phyloP scores from a whole-genome alignment of 2,113 vertebrate genomes.

The Excalfactoria chinensis region DNA sequence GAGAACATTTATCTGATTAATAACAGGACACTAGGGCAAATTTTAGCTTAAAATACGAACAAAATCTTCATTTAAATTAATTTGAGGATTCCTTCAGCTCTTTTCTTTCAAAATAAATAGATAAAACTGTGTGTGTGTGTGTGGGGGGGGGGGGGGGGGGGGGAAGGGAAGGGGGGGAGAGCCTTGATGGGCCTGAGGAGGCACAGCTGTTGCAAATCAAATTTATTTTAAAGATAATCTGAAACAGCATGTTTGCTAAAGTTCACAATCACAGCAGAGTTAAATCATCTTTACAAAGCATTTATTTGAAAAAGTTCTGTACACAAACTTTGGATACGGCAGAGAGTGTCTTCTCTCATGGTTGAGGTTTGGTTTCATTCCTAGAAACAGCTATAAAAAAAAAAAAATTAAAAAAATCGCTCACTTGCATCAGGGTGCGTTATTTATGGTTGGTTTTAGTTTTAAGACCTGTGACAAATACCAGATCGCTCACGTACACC shows the following conservation, averaged over 20 bases:
- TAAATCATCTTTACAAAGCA: slow-evolving; percentile 59
- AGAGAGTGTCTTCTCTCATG: not conserved
- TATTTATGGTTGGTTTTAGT: slow-evolving; percentile 39
- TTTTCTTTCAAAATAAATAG: not conserved
- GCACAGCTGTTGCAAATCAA: slow-evolving; percentile 10
- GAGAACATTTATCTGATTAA: not conserved
- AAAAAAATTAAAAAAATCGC: slow-evolving; percentile 18
- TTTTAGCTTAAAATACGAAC: slow-evolving; percentile 26
- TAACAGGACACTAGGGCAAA: slow-evolving; percentile 3
- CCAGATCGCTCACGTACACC: slow-evolving; percentile 28
- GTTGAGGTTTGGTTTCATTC: slow-evolving; percentile 41
- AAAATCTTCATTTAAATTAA: slow-evolving; percentile 4
- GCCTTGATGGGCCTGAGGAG: not conserved
- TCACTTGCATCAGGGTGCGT: not conserved
- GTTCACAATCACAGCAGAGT: slow-evolving; percentile 44
- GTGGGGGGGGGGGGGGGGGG: too few relatives aligned
- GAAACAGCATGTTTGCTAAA: not conserved
- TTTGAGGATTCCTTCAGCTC: not conserved
- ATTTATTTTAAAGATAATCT: slow-evolving; percentile 26
- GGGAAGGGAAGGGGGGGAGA: too few relatives aligned
- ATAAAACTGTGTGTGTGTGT: too few relatives aligned
- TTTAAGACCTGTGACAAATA: slow-evolving; percentile 66
- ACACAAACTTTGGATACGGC: slow-evolving; percentile 40
- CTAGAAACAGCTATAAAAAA: slow-evolving; percentile 33
- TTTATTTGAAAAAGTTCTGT: slow-evolving; percentile 47